Percentiles rank a stretch among this genome's conserved stretches.
Conservation (phyloP, 2,797 vertebrate genomes). For the Enteromius anoplus region DNA sequence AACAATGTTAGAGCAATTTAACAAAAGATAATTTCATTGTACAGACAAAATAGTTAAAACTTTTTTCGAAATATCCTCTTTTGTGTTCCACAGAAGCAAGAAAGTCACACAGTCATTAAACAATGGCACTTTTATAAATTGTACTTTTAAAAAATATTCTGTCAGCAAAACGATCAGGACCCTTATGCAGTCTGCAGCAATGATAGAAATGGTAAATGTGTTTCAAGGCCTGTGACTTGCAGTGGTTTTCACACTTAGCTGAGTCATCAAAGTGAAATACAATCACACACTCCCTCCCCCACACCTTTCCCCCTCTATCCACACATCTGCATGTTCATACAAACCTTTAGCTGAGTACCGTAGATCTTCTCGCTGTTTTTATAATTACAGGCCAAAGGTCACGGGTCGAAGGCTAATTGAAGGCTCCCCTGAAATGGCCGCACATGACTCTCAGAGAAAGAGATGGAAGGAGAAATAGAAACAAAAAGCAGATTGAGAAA, state of each 20-base stretch:
- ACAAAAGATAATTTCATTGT: background rate
- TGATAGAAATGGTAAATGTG: background rate
- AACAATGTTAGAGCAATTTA: background rate
- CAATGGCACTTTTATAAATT: background rate
- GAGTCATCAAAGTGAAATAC: constrained; percentile 19
- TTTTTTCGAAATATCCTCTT: background rate
- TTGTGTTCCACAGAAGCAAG: background rate
- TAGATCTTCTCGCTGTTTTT: constrained; percentile 37
- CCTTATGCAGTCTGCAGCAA: background rate
- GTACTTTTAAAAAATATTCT: background rate
- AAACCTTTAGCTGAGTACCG: constrained; percentile 32
- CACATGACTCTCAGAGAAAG: constrained; percentile 44
- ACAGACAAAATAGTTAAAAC: background rate
- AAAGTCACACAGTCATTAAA: background rate
- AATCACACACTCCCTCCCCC: background rate
- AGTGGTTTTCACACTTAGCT: constrained; percentile 46
- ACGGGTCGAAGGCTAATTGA: constrained; percentile 75
- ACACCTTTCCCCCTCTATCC: background rate
- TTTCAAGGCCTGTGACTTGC: background rate
- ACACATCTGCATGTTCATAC: constrained; percentile 38
- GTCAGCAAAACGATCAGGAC: constrained; percentile 10
- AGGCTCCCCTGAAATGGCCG: constrained; percentile 74
- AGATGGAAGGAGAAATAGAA: constrained; percentile 23
- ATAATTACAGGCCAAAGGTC: constrained; percentile 60
- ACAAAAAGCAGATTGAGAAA: constrained; percentile 39